Evolutionary conservation across 2,888 invertebrate species (phyloP).

Genomic region (Dorcus parallelipipedus): DNA sequence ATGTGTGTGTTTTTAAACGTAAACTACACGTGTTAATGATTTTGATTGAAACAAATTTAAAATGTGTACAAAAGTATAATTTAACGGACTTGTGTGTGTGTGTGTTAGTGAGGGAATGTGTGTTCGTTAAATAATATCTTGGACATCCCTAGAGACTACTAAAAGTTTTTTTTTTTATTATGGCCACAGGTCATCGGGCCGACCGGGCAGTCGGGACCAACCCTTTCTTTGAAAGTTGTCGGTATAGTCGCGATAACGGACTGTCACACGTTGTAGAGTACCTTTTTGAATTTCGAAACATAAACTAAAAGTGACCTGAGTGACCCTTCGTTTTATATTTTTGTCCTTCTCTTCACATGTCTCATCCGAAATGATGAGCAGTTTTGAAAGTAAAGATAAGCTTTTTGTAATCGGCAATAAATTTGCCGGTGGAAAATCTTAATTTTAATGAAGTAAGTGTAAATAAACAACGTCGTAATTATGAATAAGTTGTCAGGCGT

Average conservation of each 20-base stretch:
- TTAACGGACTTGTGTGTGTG: neutral
- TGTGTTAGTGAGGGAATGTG: neutral
- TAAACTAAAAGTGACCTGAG: too few relatives aligned
- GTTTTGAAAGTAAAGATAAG: too few relatives aligned
- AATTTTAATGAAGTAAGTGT: too few relatives aligned
- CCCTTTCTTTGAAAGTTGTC: neutral
- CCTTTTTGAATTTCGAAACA: neutral
- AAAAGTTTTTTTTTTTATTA: constrained; percentile 1
- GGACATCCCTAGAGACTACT: constrained; percentile 1
- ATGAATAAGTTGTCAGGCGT: neutral
- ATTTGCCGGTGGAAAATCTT: too few relatives aligned
- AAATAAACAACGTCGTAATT: neutral
- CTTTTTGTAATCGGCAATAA: too few relatives aligned
- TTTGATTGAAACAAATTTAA: too few relatives aligned
- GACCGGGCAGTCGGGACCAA: constrained; percentile 1
- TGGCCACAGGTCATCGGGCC: neutral
- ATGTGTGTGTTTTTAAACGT: too few relatives aligned
- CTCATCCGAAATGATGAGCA: too few relatives aligned
- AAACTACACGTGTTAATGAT: too few relatives aligned
- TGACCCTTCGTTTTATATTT: too few relatives aligned
- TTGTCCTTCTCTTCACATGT: too few relatives aligned
- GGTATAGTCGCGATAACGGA: neutral
- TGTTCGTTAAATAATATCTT: neutral
- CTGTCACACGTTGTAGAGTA: neutral
- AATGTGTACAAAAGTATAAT: neutral